Conservation (phyloP, 2,797 vertebrate species). For the Moxostoma hubbsi region DNA sequence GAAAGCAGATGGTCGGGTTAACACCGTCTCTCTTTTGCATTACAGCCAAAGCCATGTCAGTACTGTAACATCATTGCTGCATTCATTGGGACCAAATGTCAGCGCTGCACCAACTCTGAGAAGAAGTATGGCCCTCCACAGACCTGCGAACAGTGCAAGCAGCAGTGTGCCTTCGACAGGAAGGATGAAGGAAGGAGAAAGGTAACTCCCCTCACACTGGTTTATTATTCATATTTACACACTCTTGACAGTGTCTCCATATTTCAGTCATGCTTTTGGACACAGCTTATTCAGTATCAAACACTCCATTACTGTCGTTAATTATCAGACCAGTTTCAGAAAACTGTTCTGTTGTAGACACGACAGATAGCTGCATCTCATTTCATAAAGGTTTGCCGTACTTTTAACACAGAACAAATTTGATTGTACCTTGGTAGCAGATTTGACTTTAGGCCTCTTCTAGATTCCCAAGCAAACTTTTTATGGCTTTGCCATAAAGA, state of each 20-base stretch:
- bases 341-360: background rate
- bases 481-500: too few relatives aligned
- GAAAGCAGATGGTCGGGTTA: background rate
- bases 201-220: conserved; percentile 69
- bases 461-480: too few relatives aligned
- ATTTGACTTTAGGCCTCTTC: too few relatives aligned
- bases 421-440: too few relatives aligned
- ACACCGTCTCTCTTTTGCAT: background rate
- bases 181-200: conserved; percentile 96
- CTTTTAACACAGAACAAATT: too few relatives aligned
- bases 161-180: conserved; percentile 97
- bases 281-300: background rate
- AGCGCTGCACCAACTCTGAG: conserved; percentile 98
- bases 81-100: conserved; percentile 98
- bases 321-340: background rate
- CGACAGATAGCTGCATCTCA: too few relatives aligned
- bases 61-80: conserved; percentile 99
- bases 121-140: conserved; percentile 98
- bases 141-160: conserved; percentile 97
- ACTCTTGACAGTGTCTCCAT: background rate
- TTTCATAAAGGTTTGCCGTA: too few relatives aligned
- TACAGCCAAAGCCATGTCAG: conserved; percentile 97
- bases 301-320: background rate
- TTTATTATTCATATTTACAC: background rate
- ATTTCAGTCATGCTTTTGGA: conserved; percentile 1